These are phyloP conservation scores for Sparus aurata DNA, from an alignment of 2,797 vertebrate genomes.

Conservation along the genomic window DNA sequence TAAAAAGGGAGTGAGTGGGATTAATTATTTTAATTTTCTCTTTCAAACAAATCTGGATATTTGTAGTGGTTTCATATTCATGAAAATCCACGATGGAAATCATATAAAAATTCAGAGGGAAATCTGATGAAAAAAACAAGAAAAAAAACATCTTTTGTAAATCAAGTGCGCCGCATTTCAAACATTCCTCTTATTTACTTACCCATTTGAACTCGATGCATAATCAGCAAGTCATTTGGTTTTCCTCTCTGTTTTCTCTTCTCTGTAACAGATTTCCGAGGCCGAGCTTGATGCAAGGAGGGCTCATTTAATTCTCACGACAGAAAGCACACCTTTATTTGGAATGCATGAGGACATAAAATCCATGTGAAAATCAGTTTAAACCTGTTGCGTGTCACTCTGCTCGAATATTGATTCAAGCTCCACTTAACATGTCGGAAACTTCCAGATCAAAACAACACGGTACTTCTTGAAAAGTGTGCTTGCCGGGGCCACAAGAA, in stretches of 20 bases:
- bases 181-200: conserved; percentile 17
- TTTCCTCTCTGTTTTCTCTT: neutral
- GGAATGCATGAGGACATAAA: neutral
- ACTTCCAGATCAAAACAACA: neutral
- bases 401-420: conserved; percentile 1
- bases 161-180: neutral
- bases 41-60: neutral
- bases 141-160: conserved; percentile 3
- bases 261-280: neutral
- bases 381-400: neutral
- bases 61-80: neutral
- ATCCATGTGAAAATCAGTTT: neutral
- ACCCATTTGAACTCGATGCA: conserved; percentile 4
- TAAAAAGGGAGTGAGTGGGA: neutral
- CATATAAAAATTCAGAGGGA: neutral
- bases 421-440: neutral
- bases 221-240: conserved; percentile 3
- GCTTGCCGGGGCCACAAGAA: neutral
- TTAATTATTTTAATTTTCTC: neutral
- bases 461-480: neutral
- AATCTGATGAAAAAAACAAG: neutral
- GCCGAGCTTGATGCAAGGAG: neutral
- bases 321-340: conserved; percentile 8
- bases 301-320: neutral
- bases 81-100: neutral